A percentile compares a stretch with the other conserved stretches of the same genome.
phyloP scores from a whole-genome alignment of 2,888 invertebrate genomes.

The Epirrita christyi region DNA sequence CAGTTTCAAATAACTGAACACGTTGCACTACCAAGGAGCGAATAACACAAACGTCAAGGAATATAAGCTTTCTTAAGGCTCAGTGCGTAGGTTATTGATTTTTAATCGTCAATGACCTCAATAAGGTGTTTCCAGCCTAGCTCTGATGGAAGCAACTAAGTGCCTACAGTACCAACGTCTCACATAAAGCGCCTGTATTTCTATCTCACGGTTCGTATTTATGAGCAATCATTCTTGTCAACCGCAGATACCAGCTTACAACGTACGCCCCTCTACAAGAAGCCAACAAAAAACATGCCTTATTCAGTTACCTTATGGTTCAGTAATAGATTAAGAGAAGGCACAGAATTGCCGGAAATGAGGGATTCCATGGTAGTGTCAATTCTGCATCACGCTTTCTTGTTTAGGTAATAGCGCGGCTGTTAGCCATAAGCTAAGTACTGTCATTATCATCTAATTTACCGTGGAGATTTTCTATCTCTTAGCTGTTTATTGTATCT shows the following conservation, averaged over 20 bases:
- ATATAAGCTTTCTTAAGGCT: too few species aligned
- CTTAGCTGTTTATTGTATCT: slow-evolving; percentile 24
- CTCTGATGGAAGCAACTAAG: too few species aligned
- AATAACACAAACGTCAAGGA: too few species aligned
- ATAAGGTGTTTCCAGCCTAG: too few species aligned
- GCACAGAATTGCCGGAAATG: slow-evolving; percentile 27
- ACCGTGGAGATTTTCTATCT: slow-evolving; percentile 33
- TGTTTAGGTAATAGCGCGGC: slow-evolving; percentile 39
- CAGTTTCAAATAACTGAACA: too few species aligned
- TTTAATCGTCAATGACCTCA: too few species aligned
- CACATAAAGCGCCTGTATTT: too few species aligned
- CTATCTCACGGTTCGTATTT: slow-evolving; percentile 8
- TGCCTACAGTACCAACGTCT: too few species aligned
- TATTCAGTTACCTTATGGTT: slow-evolving; percentile 10
- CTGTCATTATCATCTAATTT: slow-evolving; percentile 38
- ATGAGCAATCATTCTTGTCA: slow-evolving; percentile 26
- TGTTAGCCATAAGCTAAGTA: slow-evolving; percentile 33
- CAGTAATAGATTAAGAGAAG: background rate
- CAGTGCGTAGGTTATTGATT: too few species aligned
- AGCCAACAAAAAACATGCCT: slow-evolving; percentile 6
- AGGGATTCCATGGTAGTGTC: slow-evolving; percentile 29
- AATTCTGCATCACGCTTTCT: slow-evolving; percentile 42
- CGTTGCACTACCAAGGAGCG: too few species aligned
- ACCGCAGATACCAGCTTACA: slow-evolving; percentile 6
- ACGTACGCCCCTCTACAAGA: background rate